These are phyloP conservation scores for Australoheros facetus DNA, from an alignment of 2,797 vertebrate genomes.

Conservation along the genomic window DNA sequence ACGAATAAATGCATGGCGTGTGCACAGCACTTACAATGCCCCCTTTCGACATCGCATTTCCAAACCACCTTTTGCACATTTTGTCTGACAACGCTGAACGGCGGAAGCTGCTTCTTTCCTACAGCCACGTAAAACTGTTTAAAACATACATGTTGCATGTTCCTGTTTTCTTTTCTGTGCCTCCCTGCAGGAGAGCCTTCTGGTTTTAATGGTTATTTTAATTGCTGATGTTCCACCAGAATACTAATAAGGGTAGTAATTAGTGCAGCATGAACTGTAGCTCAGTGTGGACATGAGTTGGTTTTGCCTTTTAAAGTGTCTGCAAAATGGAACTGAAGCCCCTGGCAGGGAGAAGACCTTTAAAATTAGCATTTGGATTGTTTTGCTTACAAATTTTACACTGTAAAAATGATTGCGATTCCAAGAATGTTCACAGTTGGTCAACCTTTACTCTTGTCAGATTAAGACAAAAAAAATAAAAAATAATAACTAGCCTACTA, in stretches of 20 bases:
- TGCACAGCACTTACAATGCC: constrained; percentile 38
- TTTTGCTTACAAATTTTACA: constrained; percentile 35
- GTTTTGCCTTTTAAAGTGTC: constrained; percentile 46
- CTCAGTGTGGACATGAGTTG: constrained; percentile 42
- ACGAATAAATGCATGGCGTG: constrained; percentile 50
- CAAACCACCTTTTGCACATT: constrained; percentile 21
- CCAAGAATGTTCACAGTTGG: constrained; percentile 7
- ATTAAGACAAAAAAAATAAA: neutral
- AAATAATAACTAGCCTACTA: neutral
- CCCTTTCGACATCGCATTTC: constrained; percentile 25
- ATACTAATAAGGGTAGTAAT: constrained; percentile 73
- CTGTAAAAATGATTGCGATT: constrained; percentile 16
- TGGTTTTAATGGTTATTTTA: constrained; percentile 67
- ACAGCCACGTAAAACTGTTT: constrained; percentile 13
- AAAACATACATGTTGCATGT: constrained; percentile 46
- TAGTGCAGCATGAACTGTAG: constrained; percentile 59
- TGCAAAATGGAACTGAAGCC: constrained; percentile 49
- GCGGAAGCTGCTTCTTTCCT: neutral
- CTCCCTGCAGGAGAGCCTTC: constrained; percentile 39
- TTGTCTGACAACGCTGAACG: constrained; percentile 40
- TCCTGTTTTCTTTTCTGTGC: constrained; percentile 31
- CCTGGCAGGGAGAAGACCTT: constrained; percentile 34
- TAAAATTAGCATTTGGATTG: constrained; percentile 44
- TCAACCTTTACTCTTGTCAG: neutral
- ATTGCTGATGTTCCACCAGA: constrained; percentile 63